phyloP scores from a whole-genome alignment of 2,888 invertebrate species.

The Lycia hirtaria region DNA sequence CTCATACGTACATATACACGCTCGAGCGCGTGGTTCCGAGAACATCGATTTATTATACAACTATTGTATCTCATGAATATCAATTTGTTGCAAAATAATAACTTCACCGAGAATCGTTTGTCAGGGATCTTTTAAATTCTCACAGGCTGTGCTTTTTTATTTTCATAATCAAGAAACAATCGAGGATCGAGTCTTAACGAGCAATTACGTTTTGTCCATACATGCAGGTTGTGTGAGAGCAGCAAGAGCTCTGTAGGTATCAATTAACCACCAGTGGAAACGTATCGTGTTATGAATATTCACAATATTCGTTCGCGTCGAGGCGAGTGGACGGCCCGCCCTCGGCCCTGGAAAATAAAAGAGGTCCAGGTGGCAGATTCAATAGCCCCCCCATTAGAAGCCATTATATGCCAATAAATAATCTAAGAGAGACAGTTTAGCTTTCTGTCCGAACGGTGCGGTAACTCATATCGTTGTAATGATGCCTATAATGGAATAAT shows the following conservation, averaged over 20 bases:
- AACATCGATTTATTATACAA: constrained; percentile 31
- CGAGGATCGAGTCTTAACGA: constrained; percentile 77
- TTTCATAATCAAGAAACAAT: constrained; percentile 80
- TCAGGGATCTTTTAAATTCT: constrained; percentile 59
- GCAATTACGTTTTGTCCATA: constrained; percentile 79
- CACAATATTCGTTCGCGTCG: constrained; percentile 74
- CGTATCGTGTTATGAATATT: constrained; percentile 75
- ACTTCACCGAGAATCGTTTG: constrained; percentile 50
- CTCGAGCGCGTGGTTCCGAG: constrained; percentile 1
- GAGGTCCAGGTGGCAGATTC: constrained; percentile 79
- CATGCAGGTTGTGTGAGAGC: constrained; percentile 56
- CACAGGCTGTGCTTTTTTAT: constrained; percentile 63
- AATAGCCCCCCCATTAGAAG: constrained; percentile 82
- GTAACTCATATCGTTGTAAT: constrained; percentile 76
- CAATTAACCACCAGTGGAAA: constrained; percentile 73
- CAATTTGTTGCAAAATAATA: constrained; percentile 41
- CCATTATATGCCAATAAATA: constrained; percentile 84
- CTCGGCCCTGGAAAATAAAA: constrained; percentile 67
- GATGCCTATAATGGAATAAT: constrained; percentile 71
- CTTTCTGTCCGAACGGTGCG: constrained; percentile 69
- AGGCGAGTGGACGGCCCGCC: constrained; percentile 54
- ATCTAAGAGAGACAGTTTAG: constrained; percentile 72
- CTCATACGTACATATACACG: constrained; percentile 29
- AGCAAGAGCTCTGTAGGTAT: constrained; percentile 56
- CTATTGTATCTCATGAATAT: constrained; percentile 29